Percentiles rank a stretch among this genome's conserved stretches.
phyloP scores from a whole-genome alignment of 2,797 vertebrate genomes.

The Spondyliosoma cantharus region DNA sequence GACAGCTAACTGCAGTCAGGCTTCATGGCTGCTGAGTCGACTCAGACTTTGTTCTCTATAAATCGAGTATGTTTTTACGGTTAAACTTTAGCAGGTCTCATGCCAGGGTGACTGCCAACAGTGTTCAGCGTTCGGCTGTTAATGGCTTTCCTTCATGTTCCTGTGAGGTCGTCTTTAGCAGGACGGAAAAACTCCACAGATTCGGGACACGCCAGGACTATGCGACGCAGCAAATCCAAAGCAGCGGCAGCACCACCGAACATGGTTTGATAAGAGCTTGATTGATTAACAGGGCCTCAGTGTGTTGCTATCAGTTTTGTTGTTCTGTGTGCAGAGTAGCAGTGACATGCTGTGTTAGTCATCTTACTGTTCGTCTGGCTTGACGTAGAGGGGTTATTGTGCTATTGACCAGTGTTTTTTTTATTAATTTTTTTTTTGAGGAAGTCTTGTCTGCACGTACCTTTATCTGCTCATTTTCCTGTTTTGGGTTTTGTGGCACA shows the following conservation, averaged over 20 bases:
- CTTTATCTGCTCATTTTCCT: slow-evolving; percentile 39
- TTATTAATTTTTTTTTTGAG: background rate
- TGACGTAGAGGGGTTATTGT: slow-evolving; percentile 24
- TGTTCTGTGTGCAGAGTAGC: slow-evolving; percentile 20
- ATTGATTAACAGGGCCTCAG: slow-evolving; percentile 23
- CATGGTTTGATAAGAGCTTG: slow-evolving; percentile 60
- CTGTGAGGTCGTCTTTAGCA: slow-evolving; percentile 44
- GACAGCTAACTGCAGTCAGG: slow-evolving; percentile 1
- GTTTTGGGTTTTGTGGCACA: slow-evolving; percentile 33
- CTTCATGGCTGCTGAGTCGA: slow-evolving; percentile 39
- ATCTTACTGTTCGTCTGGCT: slow-evolving; percentile 19
- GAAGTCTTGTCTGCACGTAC: slow-evolving; percentile 28
- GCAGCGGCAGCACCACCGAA: slow-evolving; percentile 6
- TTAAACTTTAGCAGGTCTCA: slow-evolving; percentile 27
- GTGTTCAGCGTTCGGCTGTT: slow-evolving; percentile 6
- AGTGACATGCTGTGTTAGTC: slow-evolving; percentile 34
- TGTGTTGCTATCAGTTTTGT: background rate
- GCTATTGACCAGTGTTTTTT: background rate
- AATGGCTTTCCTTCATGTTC: slow-evolving; percentile 82
- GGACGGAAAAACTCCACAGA: slow-evolving; percentile 22
- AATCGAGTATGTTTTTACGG: slow-evolving; percentile 40
- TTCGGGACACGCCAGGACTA: slow-evolving; percentile 10
- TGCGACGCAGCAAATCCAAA: slow-evolving; percentile 31
- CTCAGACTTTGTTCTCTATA: slow-evolving; percentile 73
- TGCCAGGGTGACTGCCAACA: background rate